Percentiles rank a stretch among this genome's conserved stretches.
These are phyloP conservation scores for Macaca fascicularis DNA, from an alignment of 2,113 vertebrate species.

Conservation along the genomic window T2T-MFA8v1.1 NC_088395.1:92125001-92125500, in stretches of 20 bases:
- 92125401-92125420: slow-evolving; percentile 1
- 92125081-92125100: slow-evolving; percentile 52
- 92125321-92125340: slow-evolving; percentile 26
- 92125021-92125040: slow-evolving; percentile 39
- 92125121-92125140: slow-evolving; percentile 35
- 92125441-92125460: slow-evolving; percentile 1
- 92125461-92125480: neutral
- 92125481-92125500: neutral
- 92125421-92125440: slow-evolving; percentile 11
- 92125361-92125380: slow-evolving; percentile 45
- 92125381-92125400: slow-evolving; percentile 33
- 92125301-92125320: slow-evolving; percentile 44
- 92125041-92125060: slow-evolving; percentile 5
- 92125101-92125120: slow-evolving; percentile 35
- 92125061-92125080: slow-evolving; percentile 24
- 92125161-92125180: slow-evolving; percentile 13
- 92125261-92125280: slow-evolving; percentile 39
- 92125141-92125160: neutral
- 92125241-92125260: slow-evolving; percentile 50
- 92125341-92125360: slow-evolving; percentile 15
- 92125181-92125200: slow-evolving; percentile 4
- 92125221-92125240: slow-evolving; percentile 52
- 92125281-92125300: slow-evolving; percentile 59
- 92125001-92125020: neutral
- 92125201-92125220: slow-evolving; percentile 8